These are phyloP conservation scores for Argynnis bischoffii DNA, from an alignment of 2,888 invertebrate species.

Conservation along the genomic window DNA sequence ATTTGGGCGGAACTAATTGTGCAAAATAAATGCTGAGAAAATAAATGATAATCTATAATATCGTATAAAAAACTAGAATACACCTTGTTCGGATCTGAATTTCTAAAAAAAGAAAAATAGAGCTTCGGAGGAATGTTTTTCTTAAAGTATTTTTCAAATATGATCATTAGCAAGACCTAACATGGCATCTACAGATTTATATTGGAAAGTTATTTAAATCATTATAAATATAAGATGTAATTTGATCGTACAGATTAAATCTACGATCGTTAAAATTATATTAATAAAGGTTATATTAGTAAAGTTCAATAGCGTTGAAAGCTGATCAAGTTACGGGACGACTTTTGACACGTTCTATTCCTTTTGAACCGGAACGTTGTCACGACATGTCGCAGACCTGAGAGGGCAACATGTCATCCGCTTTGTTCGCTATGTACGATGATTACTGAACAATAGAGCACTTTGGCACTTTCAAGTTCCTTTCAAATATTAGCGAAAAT, in stretches of 20 bases:
- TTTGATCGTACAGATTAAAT: conserved; percentile 18
- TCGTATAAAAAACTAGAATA: too few relatives aligned
- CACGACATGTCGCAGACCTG: conserved; percentile 19
- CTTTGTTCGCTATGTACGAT: too few relatives aligned
- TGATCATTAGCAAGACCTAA: not conserved
- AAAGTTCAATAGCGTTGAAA: conserved; percentile 19
- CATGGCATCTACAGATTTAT: not conserved
- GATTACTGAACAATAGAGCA: too few relatives aligned
- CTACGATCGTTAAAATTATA: conserved; percentile 12
- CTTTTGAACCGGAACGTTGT: conserved; percentile 26
- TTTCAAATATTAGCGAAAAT: too few relatives aligned
- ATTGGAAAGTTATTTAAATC: conserved; percentile 4
- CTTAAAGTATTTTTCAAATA: conserved; percentile 7
- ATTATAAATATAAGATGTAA: conserved; percentile 9
- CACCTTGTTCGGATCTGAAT: not conserved
- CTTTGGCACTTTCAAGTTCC: too few relatives aligned
- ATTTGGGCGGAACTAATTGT: too few relatives aligned
- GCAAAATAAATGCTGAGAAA: too few relatives aligned
- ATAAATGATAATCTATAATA: too few relatives aligned
- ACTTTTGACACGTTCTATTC: conserved; percentile 20
- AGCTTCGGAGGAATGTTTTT: not conserved
- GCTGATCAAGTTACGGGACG: conserved; percentile 9
- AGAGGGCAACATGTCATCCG: conserved; percentile 7
- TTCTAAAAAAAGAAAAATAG: not conserved
- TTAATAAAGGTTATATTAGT: conserved; percentile 15